Base-by-base conservation (phyloP, 2,888 invertebrate genomes). In the Drosophila multiciliata region DNA sequence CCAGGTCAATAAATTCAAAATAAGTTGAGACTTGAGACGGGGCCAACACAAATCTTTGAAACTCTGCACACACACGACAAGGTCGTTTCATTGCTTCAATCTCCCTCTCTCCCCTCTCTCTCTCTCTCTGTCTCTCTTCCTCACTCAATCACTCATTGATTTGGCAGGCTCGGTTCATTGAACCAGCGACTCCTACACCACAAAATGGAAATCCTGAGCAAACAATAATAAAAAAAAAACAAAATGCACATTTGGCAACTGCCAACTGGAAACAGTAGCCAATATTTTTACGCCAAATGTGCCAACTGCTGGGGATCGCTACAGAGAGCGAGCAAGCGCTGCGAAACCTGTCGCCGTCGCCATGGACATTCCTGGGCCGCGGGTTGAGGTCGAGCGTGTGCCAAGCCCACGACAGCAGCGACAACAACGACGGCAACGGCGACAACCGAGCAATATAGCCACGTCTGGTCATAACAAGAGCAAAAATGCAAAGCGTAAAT, bases 401-500 rank as follows among this genome's bases (percentile, higher is more conserved):
- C 84, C 90, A 87, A 84, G 80, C 83, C 83, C 83, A 85, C 89
- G 89, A 80, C 80, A 74, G 45, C 58, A 32, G 33, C 72, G 53
- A 64, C 64, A 29, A 53, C 61, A 57, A 40, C 67, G 49, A 48
- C 61, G 26, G 23, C 49, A 63, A 67, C 66, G 49, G 50, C 48
- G 29, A 29, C 38, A 52, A 60, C 42, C 55, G 38, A 33, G 49
- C 58, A 65, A 60, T 60, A 55, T 49, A 66, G 61, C 67, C 54
- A 67, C 80, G 77, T 80, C 82, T 73, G 87, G 82, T 76, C 86
- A 89, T 85, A 89, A 89, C 86, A 69, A 81, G 80, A 78, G 74
- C 75, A 89, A 69, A 75, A 73, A 79, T 75, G 88, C 71, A 72
- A 66, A 83, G 82, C 88, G 86, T 85, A 86, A 88, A 90, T 86